Percentiles rank a stretch among this genome's conserved stretches.
phyloP scores from a whole-genome alignment of 2,113 vertebrate genomes.

The Rhipidura dahli region DNA sequence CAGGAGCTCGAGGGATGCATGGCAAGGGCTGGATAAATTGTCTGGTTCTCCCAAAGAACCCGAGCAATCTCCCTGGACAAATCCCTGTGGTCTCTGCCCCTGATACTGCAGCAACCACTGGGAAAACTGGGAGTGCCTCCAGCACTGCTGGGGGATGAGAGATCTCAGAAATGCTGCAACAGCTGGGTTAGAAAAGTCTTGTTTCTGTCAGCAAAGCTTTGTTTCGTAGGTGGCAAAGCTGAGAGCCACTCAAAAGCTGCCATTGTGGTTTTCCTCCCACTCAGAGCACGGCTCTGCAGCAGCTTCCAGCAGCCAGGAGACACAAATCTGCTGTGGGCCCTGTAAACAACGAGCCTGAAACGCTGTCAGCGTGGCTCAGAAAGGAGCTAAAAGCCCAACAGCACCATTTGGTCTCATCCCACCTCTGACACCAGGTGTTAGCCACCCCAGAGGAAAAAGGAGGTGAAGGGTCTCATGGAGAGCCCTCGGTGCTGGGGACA shows the following conservation, averaged over 20 bases:
- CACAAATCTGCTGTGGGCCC: neutral
- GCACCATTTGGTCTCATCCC: neutral
- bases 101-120: neutral
- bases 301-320: neutral
- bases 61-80: neutral
- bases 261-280: neutral
- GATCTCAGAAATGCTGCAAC: neutral
- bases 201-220: neutral
- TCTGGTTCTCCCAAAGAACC: neutral
- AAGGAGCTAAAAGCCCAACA: neutral
- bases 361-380: neutral
- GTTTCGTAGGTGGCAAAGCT: neutral
- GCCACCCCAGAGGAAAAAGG: neutral
- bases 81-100: neutral
- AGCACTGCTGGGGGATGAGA: neutral
- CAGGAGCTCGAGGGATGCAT: neutral
- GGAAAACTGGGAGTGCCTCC: neutral
- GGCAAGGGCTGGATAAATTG: neutral
- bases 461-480: neutral
- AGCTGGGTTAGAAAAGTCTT: neutral
- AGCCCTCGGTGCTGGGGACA: neutral
- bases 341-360: neutral
- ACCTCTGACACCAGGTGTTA: neutral
- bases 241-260: neutral
- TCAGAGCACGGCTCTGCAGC: neutral